A percentile compares a stretch with the other conserved stretches of the same genome.
Evolutionary conservation across 92 coral and sea anemone genomes (phyloP).

Genomic region (Epizoanthus ramosus): DNA sequence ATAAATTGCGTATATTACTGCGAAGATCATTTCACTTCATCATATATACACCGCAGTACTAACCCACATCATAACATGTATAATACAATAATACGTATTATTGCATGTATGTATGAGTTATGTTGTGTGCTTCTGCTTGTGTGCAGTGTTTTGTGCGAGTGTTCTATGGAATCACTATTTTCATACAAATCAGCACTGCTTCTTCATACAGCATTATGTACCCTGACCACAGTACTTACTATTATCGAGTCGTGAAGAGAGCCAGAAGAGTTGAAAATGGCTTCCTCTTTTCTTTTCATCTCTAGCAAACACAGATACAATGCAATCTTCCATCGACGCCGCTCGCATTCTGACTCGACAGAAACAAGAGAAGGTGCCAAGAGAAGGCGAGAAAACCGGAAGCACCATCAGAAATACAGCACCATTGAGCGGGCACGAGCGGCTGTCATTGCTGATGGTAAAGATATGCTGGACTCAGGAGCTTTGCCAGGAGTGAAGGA

Average conservation of each 20-base stretch:
- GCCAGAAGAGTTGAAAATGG: background rate
- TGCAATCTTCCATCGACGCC: conserved; percentile 64
- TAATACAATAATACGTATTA: no score
- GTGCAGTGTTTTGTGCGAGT: background rate
- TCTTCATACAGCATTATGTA: no score
- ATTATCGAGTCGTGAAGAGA: background rate
- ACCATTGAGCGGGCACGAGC: conserved; percentile 47
- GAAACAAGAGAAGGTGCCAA: conserved; percentile 53
- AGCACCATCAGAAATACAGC: conserved; percentile 49
- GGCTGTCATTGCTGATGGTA: conserved; percentile 35
- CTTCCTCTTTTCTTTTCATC: background rate
- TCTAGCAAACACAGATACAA: conserved; percentile 79
- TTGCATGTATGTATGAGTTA: no score
- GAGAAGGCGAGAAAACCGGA: conserved; percentile 49
- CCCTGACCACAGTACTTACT: no score
- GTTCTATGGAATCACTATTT: no score
- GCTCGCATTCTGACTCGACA: conserved; percentile 52
- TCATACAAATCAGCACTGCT: no score
- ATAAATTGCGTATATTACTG: no score
- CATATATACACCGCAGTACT: no score
- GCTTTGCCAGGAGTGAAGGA: background rate
- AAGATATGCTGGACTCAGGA: conserved; percentile 3
- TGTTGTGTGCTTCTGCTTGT: no score
- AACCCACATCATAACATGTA: no score
- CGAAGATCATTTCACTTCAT: no score